Percentiles rank a stretch among this genome's conserved stretches.
These are phyloP conservation scores for Eupeodes luniger DNA, from an alignment of 2,888 invertebrate genomes.

Conservation along the genomic window DNA sequence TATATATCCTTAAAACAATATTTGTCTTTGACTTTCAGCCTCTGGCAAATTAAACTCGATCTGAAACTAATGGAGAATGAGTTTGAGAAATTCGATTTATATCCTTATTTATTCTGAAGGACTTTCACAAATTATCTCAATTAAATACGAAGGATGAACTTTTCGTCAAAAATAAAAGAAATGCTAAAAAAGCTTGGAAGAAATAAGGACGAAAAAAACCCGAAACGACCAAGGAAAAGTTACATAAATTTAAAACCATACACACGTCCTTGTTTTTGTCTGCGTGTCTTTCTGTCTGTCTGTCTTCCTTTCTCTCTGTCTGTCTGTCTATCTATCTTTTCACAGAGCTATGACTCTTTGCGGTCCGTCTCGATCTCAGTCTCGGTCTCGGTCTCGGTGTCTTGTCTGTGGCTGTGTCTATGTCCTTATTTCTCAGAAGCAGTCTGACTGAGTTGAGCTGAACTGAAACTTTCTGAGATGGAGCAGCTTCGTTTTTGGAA, in stretches of 20 bases:
- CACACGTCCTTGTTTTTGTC: slow-evolving; percentile 25
- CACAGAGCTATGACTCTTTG: slow-evolving; percentile 17
- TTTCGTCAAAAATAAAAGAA: slow-evolving; percentile 18
- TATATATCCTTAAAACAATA: slow-evolving; percentile 27
- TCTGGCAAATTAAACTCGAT: slow-evolving; percentile 63
- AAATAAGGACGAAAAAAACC: not conserved
- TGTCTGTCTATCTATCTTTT: slow-evolving; percentile 34
- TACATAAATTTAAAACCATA: slow-evolving; percentile 62
- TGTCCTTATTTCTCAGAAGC: slow-evolving; percentile 5
- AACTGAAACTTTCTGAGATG: not conserved
- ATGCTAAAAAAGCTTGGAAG: not conserved
- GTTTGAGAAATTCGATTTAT: slow-evolving; percentile 7
- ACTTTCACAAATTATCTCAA: slow-evolving; percentile 73
- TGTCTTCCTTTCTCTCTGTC: slow-evolving; percentile 1
- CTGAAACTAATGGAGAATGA: slow-evolving; percentile 57
- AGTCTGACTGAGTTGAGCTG: not conserved
- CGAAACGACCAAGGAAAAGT: slow-evolving; percentile 29
- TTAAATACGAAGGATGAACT: slow-evolving; percentile 67
- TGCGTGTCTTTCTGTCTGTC: slow-evolving; percentile 38
- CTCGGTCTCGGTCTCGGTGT: not conserved
- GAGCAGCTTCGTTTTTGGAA: slow-evolving; percentile 32
- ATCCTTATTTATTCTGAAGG: slow-evolving; percentile 20
- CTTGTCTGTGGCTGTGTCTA: slow-evolving; percentile 20
- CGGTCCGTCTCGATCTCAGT: not conserved
- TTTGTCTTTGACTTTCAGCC: slow-evolving; percentile 54